phyloP scores from a whole-genome alignment of 1,140 invertebrate species.

The Myzus persicae region DNA sequence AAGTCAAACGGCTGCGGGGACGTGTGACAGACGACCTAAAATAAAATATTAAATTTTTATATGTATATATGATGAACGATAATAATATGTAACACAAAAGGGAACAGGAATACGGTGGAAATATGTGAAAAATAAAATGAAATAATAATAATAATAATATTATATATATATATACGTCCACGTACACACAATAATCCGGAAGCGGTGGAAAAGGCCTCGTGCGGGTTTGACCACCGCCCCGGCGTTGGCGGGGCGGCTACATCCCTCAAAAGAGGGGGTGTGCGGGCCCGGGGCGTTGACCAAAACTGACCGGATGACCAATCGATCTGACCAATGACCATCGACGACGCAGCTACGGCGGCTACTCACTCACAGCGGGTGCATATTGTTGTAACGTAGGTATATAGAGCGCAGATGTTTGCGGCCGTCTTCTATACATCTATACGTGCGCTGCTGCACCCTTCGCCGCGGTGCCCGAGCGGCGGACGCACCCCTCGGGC shows the following conservation, averaged over 20 bases:
- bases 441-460: background rate
- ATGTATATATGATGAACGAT: background rate
- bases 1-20: slow-evolving; percentile 9
- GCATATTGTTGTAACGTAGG: background rate
- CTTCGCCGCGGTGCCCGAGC: background rate
- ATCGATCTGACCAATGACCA: slow-evolving; percentile 58
- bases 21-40: background rate
- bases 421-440: background rate
- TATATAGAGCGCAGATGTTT: slow-evolving; percentile 38
- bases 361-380: background rate
- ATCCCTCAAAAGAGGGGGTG: background rate
- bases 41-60: background rate
- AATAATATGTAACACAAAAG: background rate
- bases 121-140: background rate
- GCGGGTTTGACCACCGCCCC: background rate
- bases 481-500: slow-evolving; percentile 52
- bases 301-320: slow-evolving; percentile 57
- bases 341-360: background rate
- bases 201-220: background rate
- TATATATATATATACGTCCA: background rate
- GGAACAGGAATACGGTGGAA: background rate
- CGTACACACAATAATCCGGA: background rate
- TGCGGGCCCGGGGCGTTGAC: slow-evolving; percentile 45
- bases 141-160: background rate
- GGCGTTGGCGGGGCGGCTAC: background rate